Percentiles rank a stretch among this genome's conserved stretches.
These are phyloP conservation scores for Setipinna tenuifilis DNA, from an alignment of 2,797 vertebrate genomes.

Conservation along the genomic window DNA sequence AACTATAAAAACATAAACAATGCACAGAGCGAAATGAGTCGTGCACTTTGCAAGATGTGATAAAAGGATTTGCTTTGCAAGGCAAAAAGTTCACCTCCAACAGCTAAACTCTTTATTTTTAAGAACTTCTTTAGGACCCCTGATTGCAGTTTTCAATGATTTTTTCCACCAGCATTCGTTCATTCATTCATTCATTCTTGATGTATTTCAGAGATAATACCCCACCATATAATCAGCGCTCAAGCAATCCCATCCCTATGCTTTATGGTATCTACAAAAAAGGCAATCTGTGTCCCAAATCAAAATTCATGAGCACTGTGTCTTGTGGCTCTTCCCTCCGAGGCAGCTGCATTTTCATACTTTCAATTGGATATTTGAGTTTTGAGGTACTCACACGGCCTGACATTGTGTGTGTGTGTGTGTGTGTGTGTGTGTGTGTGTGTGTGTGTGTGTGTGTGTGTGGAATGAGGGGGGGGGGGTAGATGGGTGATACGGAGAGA, in stretches of 20 bases:
- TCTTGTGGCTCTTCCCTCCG: background rate
- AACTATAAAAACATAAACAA: background rate
- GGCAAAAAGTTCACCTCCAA: slow-evolving; percentile 56
- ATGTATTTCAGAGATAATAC: slow-evolving; percentile 3
- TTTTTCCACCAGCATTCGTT: background rate
- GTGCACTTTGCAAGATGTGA: background rate
- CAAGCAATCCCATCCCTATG: slow-evolving; percentile 58
- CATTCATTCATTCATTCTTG: slow-evolving; percentile 14
- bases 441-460: background rate
- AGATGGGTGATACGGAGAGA: too few species aligned
- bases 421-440: background rate
- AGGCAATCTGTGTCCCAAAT: slow-evolving; percentile 66
- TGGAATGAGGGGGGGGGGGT: background rate
- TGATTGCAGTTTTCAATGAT: background rate
- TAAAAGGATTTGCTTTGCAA: slow-evolving; percentile 62
- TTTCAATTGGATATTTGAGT: background rate
- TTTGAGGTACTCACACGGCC: background rate
- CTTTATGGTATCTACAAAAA: slow-evolving; percentile 66
- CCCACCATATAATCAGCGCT: slow-evolving; percentile 60
- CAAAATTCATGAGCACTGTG: slow-evolving; percentile 73
- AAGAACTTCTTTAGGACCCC: background rate
- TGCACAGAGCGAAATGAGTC: background rate
- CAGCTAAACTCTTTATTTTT: slow-evolving; percentile 51
- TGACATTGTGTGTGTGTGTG: background rate
- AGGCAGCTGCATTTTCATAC: too few species aligned